These are phyloP conservation scores for Clamator glandarius DNA, from an alignment of 2,797 vertebrate genomes.

Conservation along the genomic window DNA sequence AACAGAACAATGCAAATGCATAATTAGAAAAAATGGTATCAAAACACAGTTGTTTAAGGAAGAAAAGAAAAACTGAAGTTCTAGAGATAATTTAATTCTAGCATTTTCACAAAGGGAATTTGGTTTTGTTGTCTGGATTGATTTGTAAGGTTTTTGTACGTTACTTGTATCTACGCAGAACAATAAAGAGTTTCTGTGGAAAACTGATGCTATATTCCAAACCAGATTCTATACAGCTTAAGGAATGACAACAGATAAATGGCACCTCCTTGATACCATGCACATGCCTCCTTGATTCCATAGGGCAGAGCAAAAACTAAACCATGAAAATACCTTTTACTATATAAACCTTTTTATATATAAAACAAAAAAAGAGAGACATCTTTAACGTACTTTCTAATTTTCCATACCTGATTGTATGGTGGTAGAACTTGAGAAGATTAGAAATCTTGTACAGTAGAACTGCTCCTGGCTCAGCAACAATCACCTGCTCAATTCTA, in stretches of 20 bases:
- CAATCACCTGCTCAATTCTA: constrained; percentile 96
- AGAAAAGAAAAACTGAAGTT: neutral
- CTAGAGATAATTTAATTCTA: neutral
- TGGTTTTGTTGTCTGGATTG: neutral
- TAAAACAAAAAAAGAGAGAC: neutral
- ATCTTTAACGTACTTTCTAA: neutral
- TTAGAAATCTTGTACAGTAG: constrained; percentile 98
- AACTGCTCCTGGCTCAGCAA: constrained; percentile 95
- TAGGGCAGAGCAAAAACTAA: neutral
- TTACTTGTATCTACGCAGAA: neutral
- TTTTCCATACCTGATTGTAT: constrained; percentile 91
- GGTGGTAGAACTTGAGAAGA: constrained; percentile 97
- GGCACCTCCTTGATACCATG: neutral
- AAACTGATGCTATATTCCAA: neutral
- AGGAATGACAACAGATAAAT: neutral
- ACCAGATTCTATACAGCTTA: neutral
- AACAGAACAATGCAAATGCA: neutral
- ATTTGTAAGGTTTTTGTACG: neutral
- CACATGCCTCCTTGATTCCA: neutral
- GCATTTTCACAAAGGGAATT: neutral
- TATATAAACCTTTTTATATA: neutral
- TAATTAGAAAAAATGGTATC: neutral
- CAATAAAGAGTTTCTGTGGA: neutral
- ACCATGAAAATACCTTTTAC: neutral
- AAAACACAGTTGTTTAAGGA: neutral